Base-by-base conservation (phyloP, 2,888 invertebrate genomes). In the Ectemnius cavifrons region DNA sequence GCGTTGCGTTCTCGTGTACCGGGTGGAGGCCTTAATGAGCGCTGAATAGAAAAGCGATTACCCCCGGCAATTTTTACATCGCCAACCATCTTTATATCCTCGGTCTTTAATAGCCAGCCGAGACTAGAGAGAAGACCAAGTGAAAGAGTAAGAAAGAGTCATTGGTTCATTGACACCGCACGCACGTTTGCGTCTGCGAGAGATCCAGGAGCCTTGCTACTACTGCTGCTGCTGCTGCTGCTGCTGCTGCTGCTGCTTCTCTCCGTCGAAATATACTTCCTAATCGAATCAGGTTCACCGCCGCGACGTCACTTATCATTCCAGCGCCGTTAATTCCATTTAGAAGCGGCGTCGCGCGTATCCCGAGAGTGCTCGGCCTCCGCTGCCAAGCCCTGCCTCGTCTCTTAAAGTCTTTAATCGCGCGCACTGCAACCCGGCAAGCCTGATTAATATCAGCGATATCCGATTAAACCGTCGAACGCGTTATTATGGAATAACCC, bases 261-360 rank as follows among this genome's bases (percentile, higher is more conserved):
- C 37, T 37, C 18, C 60, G 64, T 73, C 76, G 71, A 78, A 80
- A 87, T 84, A 87, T 79, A 84, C 85, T 88, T 89, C 85, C 84
- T 89, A 89, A 90, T 89, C 87, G 85, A 88, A 89, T 90, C 87
- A 89, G 84, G 87, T 85, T 80, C 83, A 83, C 37, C n/a, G 74
- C 68, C 66, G 74, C 79, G 80, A 79, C 84, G 86, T 84, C 85
- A 86, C 86, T 89, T 88, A 87, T 88, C 86, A 82, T 85, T 82
- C 77, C 84, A 81, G 67, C 79, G 84, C 85, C 78, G 84, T 89
- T 89, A 88, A 88, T 89, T 87, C 83, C 84, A 87, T 89, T 89
- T 88, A 84, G 86, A 84, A 82, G 71, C 81, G 71, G 81, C 83
- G 80, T 84, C 81, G 80, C 84, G 52, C 52, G 37, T 11, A 37